Conservation (phyloP, 2,113 vertebrate species). For the Peucedramus taeniatus region DNA sequence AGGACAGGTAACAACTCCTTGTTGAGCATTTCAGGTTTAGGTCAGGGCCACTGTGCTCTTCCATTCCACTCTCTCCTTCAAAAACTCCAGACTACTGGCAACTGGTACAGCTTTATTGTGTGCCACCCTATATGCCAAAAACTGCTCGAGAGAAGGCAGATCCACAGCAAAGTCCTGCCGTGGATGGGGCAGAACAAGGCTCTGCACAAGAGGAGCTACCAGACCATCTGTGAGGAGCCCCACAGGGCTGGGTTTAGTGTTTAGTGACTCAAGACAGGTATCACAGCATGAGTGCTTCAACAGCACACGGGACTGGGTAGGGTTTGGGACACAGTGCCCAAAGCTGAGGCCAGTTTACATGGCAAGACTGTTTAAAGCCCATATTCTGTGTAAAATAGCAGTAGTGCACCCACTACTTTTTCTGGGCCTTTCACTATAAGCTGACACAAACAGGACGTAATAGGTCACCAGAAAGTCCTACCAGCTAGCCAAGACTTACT, state of each 20-base stretch:
- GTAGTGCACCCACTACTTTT: not conserved
- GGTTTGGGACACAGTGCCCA: not conserved
- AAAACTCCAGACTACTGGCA: not conserved
- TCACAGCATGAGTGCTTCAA: not conserved
- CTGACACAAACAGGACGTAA: not conserved
- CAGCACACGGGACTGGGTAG: not conserved
- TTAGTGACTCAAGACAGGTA: not conserved
- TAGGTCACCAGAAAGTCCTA: not conserved
- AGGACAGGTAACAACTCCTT: not conserved
- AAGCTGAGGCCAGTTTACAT: not conserved
- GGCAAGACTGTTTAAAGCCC: not conserved
- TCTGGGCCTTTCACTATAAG: not conserved
- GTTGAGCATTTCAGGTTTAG: not conserved
- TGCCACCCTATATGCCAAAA: not conserved
- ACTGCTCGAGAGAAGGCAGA: not conserved
- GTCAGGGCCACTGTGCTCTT: not conserved
- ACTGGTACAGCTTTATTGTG: not conserved
- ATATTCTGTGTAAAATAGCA: not conserved
- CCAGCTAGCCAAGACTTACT: not conserved
- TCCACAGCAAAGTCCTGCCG: not conserved
- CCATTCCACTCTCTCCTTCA: not conserved
- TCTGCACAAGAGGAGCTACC: not conserved
- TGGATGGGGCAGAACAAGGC: accelerated
- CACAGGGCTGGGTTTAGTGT: not conserved
- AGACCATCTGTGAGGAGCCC: not conserved